Evolutionary conservation across 2,113 vertebrate species (phyloP).

Genomic region (Acanthochromis polyacanthus): DNA sequence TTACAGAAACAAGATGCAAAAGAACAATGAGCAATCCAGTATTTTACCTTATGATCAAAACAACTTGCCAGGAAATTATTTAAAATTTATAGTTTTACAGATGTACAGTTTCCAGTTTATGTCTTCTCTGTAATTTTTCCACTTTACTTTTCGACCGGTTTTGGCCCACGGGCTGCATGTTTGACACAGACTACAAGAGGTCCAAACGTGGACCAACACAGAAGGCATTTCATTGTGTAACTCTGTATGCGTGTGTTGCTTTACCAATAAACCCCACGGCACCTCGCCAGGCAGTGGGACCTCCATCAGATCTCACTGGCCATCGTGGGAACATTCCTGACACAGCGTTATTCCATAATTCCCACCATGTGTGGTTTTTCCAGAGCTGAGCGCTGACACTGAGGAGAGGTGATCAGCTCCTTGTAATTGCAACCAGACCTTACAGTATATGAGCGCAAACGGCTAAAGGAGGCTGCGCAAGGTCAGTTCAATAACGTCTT

Average conservation of each 20-base stretch:
- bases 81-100: too few relatives aligned
- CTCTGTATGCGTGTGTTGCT: conserved; percentile 55
- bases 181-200: too few relatives aligned
- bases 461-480: not conserved
- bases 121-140: too few relatives aligned
- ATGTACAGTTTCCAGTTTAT: too few relatives aligned
- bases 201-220: conserved; percentile 25
- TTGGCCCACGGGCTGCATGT: too few relatives aligned
- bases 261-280: conserved; percentile 61
- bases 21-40: too few relatives aligned
- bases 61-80: too few relatives aligned
- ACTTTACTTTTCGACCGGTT: too few relatives aligned
- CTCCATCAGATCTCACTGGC: conserved; percentile 63
- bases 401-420: conserved; percentile 65
- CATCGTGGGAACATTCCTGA: conserved; percentile 85
- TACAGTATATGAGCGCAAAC: not conserved
- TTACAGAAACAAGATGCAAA: too few relatives aligned
- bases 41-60: too few relatives aligned
- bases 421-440: conserved; percentile 69
- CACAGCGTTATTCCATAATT: conserved; percentile 81
- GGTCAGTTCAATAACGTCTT: not conserved
- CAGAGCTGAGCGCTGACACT: conserved; percentile 42
- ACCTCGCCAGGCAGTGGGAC: conserved; percentile 55
- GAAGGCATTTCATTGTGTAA: conserved; percentile 40
- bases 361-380: conserved; percentile 80